These are phyloP conservation scores for Zosterops japonicus DNA, from an alignment of 2,113 vertebrate genomes.

Conservation along the genomic window DNA sequence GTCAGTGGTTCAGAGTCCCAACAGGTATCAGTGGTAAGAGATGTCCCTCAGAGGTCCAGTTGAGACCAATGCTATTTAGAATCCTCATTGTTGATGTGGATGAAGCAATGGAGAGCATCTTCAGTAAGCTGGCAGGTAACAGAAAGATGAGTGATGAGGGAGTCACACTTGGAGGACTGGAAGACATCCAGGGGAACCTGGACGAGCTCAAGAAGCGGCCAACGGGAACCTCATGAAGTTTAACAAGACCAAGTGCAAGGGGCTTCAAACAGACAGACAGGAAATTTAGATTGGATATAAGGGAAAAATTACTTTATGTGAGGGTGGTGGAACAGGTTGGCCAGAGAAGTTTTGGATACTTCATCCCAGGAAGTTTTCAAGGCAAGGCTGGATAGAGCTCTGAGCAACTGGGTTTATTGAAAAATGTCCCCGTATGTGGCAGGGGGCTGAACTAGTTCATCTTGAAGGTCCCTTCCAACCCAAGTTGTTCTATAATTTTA, in stretches of 20 bases:
- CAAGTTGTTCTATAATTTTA: not conserved
- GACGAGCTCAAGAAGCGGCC: not conserved
- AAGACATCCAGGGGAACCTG: not conserved
- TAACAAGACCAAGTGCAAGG: not conserved
- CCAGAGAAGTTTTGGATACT: not conserved
- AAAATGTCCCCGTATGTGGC: fast-evolving
- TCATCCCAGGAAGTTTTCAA: not conserved
- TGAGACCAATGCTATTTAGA: not conserved
- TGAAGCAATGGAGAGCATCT: not conserved
- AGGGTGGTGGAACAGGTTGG: not conserved
- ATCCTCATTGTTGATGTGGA: not conserved
- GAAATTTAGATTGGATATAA: not conserved
- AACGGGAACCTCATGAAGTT: not conserved
- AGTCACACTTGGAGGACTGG: not conserved
- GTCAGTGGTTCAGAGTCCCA: no score
- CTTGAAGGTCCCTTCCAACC: not conserved
- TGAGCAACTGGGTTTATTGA: not conserved
- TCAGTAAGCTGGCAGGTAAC: not conserved
- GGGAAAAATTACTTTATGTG: not conserved
- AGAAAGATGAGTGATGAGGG: not conserved
- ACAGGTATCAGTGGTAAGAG: not conserved
- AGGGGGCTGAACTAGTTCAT: not conserved
- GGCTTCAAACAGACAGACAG: not conserved
- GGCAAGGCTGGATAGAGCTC: not conserved
- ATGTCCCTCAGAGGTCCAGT: not conserved